Percentiles rank a stretch among this genome's conserved stretches.
These are phyloP conservation scores for Coptodon rendalli DNA, from an alignment of 2,113 vertebrate species.

Conservation along the genomic window DNA sequence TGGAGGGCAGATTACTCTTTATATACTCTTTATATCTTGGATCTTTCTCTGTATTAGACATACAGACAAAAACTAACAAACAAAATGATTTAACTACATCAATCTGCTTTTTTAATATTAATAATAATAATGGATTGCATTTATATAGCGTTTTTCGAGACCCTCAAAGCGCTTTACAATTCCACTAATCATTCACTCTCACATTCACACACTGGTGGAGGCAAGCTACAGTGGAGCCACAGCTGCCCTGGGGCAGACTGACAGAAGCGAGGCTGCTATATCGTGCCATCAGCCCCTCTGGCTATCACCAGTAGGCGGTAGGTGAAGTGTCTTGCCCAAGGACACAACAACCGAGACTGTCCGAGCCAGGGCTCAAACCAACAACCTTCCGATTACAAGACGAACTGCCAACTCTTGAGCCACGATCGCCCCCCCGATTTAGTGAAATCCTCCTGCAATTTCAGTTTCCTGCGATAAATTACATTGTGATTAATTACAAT, in stretches of 20 bases:
- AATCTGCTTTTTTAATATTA: background rate
- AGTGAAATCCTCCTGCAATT: background rate
- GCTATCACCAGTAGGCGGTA: background rate
- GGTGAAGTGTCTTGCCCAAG: background rate
- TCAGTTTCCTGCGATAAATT: background rate
- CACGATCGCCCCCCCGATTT: accelerated
- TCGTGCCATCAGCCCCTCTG: background rate
- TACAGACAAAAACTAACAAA: background rate
- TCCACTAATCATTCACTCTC: background rate
- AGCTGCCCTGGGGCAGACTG: background rate
- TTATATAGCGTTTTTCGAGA: accelerated
- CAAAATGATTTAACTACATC: background rate
- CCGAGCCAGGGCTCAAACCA: background rate
- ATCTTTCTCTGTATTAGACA: background rate
- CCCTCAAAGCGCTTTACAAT: background rate
- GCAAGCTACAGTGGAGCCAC: background rate
- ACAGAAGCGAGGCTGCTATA: background rate
- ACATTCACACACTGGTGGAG: background rate
- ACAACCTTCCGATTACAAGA: background rate
- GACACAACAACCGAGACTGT: background rate
- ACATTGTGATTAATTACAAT: background rate
- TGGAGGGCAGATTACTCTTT: background rate
- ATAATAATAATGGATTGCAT: accelerated
- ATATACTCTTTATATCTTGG: background rate
- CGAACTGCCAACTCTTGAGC: background rate